These are phyloP conservation scores for Odontamblyopus rebecca DNA, from an alignment of 2,797 vertebrate species.

Conservation along the genomic window DNA sequence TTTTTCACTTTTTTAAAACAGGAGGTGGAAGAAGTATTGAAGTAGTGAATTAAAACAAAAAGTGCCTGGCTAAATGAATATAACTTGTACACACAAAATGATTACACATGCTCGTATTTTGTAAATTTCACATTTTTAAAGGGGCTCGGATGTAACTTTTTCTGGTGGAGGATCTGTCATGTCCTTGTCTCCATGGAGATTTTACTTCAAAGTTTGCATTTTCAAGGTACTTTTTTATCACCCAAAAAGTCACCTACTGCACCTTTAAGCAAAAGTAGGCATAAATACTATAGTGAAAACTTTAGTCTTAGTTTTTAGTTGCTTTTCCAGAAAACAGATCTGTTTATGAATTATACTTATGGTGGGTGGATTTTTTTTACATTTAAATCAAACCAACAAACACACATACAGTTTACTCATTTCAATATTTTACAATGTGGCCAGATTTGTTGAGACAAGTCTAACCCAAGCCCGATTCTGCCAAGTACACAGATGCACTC, in stretches of 20 bases:
- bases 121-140: no score
- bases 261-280: no score
- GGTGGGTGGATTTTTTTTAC: background rate
- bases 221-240: no score
- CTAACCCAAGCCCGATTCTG: background rate
- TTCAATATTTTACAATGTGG: background rate
- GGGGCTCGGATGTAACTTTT: no score
- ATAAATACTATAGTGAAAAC: no score
- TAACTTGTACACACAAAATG: background rate
- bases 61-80: background rate
- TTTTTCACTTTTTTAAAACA: background rate
- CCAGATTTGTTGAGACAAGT: background rate
- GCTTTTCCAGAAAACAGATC: background rate
- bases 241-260: no score
- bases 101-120: no score
- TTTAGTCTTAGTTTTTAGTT: no score
- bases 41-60: background rate
- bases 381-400: background rate
- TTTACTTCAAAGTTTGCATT: no score
- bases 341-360: background rate
- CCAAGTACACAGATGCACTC: background rate
- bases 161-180: no score
- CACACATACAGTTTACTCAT: no score
- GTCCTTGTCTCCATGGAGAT: no score
- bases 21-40: background rate